Evolutionary conservation across 92 coral and sea anemone species (phyloP).

Genomic region (Plumapathes pennacea): DNA sequence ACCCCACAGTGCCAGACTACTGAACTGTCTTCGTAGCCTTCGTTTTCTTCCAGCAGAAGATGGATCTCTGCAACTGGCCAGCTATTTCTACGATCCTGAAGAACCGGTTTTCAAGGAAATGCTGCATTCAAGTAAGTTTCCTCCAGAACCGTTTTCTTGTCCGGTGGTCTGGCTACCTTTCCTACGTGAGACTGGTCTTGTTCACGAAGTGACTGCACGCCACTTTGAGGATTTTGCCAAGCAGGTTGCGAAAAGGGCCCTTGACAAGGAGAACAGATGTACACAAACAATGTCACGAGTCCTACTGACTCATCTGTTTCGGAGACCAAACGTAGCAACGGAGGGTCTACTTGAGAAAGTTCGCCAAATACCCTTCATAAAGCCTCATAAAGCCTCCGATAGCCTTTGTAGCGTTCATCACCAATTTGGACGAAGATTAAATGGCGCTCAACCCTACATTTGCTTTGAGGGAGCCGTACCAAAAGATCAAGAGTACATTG

Average conservation of each 20-base stretch:
- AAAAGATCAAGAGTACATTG: not conserved
- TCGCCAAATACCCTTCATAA: too few relatives aligned
- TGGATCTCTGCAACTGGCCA: constrained; percentile 42
- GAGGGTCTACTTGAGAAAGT: too few relatives aligned
- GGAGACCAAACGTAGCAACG: not conserved
- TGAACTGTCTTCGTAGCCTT: constrained; percentile 2
- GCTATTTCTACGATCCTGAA: constrained; percentile 43
- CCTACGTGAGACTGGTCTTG: constrained; percentile 42
- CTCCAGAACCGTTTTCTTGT: constrained; percentile 51
- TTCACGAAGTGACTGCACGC: constrained; percentile 29
- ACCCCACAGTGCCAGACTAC: not conserved
- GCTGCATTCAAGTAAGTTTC: constrained; percentile 39
- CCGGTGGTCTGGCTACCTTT: constrained; percentile 32
- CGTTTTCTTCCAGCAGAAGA: constrained; percentile 24
- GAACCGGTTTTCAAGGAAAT: constrained; percentile 46
- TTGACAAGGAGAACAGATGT: not conserved
- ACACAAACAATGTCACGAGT: constrained; percentile 20
- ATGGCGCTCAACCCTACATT: constrained; percentile 18
- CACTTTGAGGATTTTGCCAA: constrained; percentile 39
- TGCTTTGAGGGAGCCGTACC: constrained; percentile 48
- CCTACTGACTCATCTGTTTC: constrained; percentile 32
- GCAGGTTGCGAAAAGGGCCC: constrained; percentile 47
- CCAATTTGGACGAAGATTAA: constrained; percentile 9
- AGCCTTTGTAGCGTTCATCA: too few relatives aligned
- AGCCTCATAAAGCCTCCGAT: too few relatives aligned